These are phyloP conservation scores for Hydrolagus affinis DNA, from an alignment of 2,113 vertebrate genomes.

Conservation along the genomic window DNA sequence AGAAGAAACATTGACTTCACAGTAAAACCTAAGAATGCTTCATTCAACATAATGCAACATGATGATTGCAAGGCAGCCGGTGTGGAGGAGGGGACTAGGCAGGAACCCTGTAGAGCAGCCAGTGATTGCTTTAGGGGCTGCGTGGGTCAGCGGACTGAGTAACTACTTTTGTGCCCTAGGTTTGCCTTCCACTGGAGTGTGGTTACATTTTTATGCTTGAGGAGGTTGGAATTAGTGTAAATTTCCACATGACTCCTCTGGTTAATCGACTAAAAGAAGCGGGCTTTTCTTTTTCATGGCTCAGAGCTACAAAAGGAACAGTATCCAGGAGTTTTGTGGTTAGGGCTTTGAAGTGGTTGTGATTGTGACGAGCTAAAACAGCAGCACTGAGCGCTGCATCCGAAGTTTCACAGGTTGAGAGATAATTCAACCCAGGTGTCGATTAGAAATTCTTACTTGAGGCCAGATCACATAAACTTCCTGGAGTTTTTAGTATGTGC, in stretches of 20 bases:
- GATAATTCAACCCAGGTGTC: conserved; percentile 26
- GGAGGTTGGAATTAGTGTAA: conserved; percentile 8
- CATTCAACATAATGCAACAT: conserved; percentile 7
- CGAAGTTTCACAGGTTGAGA: conserved; percentile 10
- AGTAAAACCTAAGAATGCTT: conserved; percentile 16
- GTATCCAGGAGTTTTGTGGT: conserved; percentile 17
- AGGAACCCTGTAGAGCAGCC: conserved; percentile 20
- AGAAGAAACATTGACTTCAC: conserved; percentile 16
- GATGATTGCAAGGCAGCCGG: not conserved
- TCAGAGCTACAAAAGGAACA: conserved; percentile 20
- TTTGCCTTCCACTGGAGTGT: not conserved
- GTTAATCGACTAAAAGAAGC: conserved; percentile 12
- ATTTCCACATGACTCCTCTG: conserved; percentile 11
- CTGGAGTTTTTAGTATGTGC: conserved; percentile 2
- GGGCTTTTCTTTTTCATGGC: conserved; percentile 9
- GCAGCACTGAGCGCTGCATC: not conserved
- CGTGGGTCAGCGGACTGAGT: not conserved
- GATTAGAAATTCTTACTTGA: not conserved
- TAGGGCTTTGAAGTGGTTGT: conserved; percentile 18
- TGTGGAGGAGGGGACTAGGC: not conserved
- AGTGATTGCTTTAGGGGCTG: conserved; percentile 30
- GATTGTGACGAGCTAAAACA: conserved; percentile 10
- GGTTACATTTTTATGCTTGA: not conserved
- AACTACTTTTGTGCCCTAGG: not conserved
- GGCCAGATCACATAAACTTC: conserved; percentile 2